Evolutionary conservation across 2,888 invertebrate species (phyloP).

Genomic region (Brenthis daphne): DNA sequence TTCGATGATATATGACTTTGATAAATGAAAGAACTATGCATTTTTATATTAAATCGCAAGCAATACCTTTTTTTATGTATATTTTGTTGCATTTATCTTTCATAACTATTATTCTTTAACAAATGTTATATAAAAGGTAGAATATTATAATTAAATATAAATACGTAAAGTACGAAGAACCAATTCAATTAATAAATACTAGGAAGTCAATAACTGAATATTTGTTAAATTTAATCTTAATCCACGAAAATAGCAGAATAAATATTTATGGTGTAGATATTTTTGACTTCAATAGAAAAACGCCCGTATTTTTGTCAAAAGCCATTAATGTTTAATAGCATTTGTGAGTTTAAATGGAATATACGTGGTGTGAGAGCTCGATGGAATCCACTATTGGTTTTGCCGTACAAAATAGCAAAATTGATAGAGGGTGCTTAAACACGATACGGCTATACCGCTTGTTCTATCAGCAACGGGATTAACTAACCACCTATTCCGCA

Average conservation of each 20-base stretch:
- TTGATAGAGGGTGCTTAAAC: conserved; percentile 28
- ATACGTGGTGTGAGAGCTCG: conserved; percentile 24
- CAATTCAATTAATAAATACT: too few species aligned
- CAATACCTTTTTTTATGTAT: neutral
- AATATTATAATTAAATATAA: too few species aligned
- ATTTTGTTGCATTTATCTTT: neutral
- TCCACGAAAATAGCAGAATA: too few species aligned
- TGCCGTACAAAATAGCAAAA: conserved; percentile 29
- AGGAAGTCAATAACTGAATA: too few species aligned
- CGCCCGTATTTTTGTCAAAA: conserved; percentile 16
- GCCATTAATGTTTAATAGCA: conserved; percentile 27
- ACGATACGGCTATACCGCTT: conserved; percentile 23
- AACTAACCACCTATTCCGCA: conserved; percentile 8
- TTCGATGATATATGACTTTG: conserved; percentile 13
- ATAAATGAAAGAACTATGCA: conserved; percentile 4
- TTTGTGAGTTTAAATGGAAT: conserved; percentile 34
- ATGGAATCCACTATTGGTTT: conserved; percentile 31
- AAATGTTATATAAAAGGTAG: too few species aligned
- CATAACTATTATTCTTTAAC: too few species aligned
- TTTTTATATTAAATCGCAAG: neutral
- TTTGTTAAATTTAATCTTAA: too few species aligned
- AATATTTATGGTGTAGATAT: too few species aligned
- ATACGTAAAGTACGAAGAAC: too few species aligned
- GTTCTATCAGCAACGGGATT: conserved; percentile 20
- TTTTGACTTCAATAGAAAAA: too few species aligned